Evolutionary conservation across 1,140 invertebrate genomes (phyloP), one percentile per base, ranked within the genome.

Genomic region (Calephelis virginiensis): DNA sequence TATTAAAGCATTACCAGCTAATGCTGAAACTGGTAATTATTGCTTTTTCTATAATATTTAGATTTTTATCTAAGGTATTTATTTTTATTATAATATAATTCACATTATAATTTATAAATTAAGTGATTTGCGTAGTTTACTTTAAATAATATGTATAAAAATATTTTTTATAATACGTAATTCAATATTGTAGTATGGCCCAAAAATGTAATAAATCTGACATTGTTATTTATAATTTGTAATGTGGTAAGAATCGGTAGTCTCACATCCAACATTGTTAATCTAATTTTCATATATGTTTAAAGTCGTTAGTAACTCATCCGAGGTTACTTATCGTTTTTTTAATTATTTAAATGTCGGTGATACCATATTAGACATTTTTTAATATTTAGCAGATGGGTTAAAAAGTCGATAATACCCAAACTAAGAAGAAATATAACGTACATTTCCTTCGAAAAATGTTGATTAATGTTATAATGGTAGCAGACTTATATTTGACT

Each of bases 31-130:
- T 11, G 46, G 46, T 47, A 47, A 47, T 10, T 47, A 47, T 10
- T 47, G n/a, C 46, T 47, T 11, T 47, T 47, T 11, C 9, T 47
- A 47, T 47, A 47, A 11, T 59, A n/a, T 59, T 28, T 59, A 59
- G 53, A 59, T 59, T 28, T 59, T 61, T 13, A 61, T n/a, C 8
- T 61, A 61, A 61, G 38, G 28, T 61, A 61, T 61, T 61, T 43
- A 61, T 61, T 61, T 60, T 61, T 38, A 61, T 40, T 61, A 59
- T 17, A 59, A 17, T 61, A 61, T 61, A 38, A 61, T 61, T 61
- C 9, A 61, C 13, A 61, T 38, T 61, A n/a, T 38, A 43, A 10
- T 61, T 61, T n/a, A 61, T 61, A 61, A 61, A 43, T 10, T 0
- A 40, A 61, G 11, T 38, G 10, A 13, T 38, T 61, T 61, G 59